Evolutionary conservation across 2,113 vertebrate genomes (phyloP).

Genomic region (Tautogolabrus adspersus): DNA sequence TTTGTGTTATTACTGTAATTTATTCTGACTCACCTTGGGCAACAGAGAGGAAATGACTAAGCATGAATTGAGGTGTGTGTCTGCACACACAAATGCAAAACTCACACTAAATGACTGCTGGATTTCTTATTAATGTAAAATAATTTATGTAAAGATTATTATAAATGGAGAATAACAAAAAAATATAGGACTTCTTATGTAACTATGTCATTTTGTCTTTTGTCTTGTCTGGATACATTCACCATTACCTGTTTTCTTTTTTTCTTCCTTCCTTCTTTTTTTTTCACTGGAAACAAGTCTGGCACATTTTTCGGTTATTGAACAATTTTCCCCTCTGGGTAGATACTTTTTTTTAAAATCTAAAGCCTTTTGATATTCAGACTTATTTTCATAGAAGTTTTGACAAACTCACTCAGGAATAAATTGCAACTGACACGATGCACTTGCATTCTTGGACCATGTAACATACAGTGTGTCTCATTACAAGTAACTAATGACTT

Average conservation of each 20-base stretch:
- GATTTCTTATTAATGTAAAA: slow-evolving; percentile 23
- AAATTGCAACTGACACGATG: slow-evolving; percentile 33
- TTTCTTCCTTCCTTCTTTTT: too few species aligned
- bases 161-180: slow-evolving; percentile 51
- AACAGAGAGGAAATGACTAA: slow-evolving; percentile 46
- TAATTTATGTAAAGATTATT: slow-evolving; percentile 18
- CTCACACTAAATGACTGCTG: slow-evolving; percentile 4
- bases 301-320: slow-evolving; percentile 57
- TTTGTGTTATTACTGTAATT: slow-evolving; percentile 57
- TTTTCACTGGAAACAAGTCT: slow-evolving; percentile 44
- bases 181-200: slow-evolving; percentile 32
- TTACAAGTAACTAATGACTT: slow-evolving; percentile 34
- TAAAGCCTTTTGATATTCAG: slow-evolving; percentile 58
- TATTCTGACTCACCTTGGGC: slow-evolving; percentile 68
- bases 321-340: slow-evolving; percentile 45
- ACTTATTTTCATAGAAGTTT: slow-evolving; percentile 45
- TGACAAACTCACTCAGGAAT: slow-evolving; percentile 40
- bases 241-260: slow-evolving; percentile 62
- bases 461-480: slow-evolving; percentile 29
- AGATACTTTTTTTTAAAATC: slow-evolving; percentile 41
- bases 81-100: slow-evolving; percentile 25
- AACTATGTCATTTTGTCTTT: slow-evolving; percentile 54
- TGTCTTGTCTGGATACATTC: slow-evolving; percentile 50
- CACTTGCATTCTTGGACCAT: slow-evolving; percentile 28
- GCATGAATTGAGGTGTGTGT: slow-evolving; percentile 35